Evolutionary conservation across 2,888 invertebrate species (phyloP), one percentile per base, ranked within the genome.

Genomic region (Andrena praecox): DNA sequence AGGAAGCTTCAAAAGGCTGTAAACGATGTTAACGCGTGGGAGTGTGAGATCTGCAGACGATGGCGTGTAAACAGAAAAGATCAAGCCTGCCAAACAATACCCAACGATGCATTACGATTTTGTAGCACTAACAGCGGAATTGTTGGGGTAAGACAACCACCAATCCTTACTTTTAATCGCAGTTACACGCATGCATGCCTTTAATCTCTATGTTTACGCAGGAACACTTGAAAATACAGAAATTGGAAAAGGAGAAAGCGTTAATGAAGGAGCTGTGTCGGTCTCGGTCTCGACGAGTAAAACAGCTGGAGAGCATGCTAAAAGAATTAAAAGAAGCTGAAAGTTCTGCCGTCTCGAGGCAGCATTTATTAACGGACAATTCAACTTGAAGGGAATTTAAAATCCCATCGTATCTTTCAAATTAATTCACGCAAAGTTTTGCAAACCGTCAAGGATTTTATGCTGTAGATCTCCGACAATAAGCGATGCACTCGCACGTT

Each of bases 221-320:
- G 87, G 82, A 89, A 3, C 64, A 85, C 3, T 29, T 79, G 12
- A 79, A 94, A 89, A 94, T 95, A 82, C 92, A 94, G 64, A 95
- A 95, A 90, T 90, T 95, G 16, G 95, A 95, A 90, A 95, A 94
- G 79, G 94, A 95, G 0, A 95, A 95, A 60, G 92, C 93, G 0
- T 94, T 94, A 64, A 91, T 95, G 67, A 93, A 95, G 24, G 92
- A 91, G 4, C 89, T 95, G 35, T 95, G 95, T 85, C 95, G 95
- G 84, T 94, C 94, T 80, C 93, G 95, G 63, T 93, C 93, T 42
- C 94, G 76, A 6, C 82, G 73, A 68, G 91, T 92, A 67, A 84
- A 86, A 35, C 87, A 91, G 27, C 85, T 91, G 1, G 86, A 91
- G 42, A 50, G 83, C 56, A 77, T 72, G 35, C 3, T 92, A 52